Percentiles rank a stretch among this genome's conserved stretches.
Evolutionary conservation across 1,140 invertebrate species (phyloP).

Genomic region (Tetramorium parvispinum): DNA sequence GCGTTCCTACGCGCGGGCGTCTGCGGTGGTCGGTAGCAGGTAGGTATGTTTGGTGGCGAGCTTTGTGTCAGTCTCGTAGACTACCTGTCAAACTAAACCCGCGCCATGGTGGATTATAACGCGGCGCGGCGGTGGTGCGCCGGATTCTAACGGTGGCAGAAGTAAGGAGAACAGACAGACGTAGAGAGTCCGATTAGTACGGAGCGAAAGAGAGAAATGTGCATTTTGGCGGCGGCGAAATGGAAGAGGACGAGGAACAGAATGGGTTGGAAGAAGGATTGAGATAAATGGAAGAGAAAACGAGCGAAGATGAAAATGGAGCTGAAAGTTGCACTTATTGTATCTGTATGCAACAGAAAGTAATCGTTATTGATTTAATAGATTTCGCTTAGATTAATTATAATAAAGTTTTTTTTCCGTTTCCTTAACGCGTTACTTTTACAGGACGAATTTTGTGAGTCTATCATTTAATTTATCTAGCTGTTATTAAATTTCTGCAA

Average conservation of each 20-base stretch:
- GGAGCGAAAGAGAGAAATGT: constrained; percentile 7
- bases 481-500: not conserved
- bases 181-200: not conserved
- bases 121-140: not conserved
- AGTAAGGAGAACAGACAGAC: constrained; percentile 30
- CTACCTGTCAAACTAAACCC: constrained; percentile 77
- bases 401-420: constrained; percentile 36
- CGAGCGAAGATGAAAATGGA: not conserved
- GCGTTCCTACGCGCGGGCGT: not conserved
- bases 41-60: constrained; percentile 71
- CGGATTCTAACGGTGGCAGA: constrained; percentile 9
- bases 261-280: not conserved
- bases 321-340: not conserved
- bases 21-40: not conserved
- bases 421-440: not conserved
- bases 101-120: constrained; percentile 55
- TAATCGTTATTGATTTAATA: not conserved
- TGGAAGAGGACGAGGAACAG: not conserved
- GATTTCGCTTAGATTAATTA: not conserved
- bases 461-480: not conserved
- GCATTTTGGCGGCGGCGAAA: not conserved
- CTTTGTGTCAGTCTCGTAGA: constrained; percentile 70
- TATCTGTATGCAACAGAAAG: not conserved
- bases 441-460: not conserved
- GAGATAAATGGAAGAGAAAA: not conserved